Evolutionary conservation across 2,797 vertebrate species (phyloP).

Genomic region (Sebastes trivittatus): DNA sequence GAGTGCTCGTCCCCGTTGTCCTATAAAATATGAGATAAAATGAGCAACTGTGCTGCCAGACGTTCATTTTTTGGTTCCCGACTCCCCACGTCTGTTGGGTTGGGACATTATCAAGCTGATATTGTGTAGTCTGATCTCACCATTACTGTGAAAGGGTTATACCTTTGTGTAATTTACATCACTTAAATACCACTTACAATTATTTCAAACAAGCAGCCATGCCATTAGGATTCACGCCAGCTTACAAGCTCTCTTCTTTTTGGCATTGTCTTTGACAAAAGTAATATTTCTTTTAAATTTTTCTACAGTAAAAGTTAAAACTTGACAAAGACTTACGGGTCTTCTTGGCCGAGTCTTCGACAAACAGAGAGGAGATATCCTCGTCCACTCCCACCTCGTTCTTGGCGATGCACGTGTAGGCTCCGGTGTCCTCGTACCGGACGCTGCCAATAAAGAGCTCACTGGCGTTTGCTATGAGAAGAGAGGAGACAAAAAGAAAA

Average conservation of each 20-base stretch:
- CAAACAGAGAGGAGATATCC: slow-evolving; percentile 96
- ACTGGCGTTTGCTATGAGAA: slow-evolving; percentile 88
- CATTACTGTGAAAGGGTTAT: neutral
- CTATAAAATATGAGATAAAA: neutral
- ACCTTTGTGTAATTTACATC: neutral
- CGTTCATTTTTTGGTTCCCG: neutral
- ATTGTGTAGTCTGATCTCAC: neutral
- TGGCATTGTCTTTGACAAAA: neutral
- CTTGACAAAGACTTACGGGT: slow-evolving; percentile 84
- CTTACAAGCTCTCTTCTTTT: neutral
- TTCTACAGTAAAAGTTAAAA: neutral
- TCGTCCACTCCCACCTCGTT: slow-evolving; percentile 97
- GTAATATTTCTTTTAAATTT: neutral
- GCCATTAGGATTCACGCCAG: neutral
- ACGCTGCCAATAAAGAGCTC: slow-evolving; percentile 93
- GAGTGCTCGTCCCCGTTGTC: neutral
- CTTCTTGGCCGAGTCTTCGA: slow-evolving; percentile 95
- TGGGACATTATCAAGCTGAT: neutral
- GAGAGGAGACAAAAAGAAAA: neutral
- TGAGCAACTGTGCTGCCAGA: neutral
- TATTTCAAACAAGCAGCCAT: neutral
- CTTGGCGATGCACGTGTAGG: slow-evolving; percentile 97
- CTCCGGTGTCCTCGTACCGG: slow-evolving; percentile 96
- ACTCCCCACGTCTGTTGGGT: neutral
- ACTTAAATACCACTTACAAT: neutral